Percentiles rank a stretch among this genome's conserved stretches.
Conservation (phyloP, 2,797 vertebrate genomes). For the Eurystomus glaucurus region DNA sequence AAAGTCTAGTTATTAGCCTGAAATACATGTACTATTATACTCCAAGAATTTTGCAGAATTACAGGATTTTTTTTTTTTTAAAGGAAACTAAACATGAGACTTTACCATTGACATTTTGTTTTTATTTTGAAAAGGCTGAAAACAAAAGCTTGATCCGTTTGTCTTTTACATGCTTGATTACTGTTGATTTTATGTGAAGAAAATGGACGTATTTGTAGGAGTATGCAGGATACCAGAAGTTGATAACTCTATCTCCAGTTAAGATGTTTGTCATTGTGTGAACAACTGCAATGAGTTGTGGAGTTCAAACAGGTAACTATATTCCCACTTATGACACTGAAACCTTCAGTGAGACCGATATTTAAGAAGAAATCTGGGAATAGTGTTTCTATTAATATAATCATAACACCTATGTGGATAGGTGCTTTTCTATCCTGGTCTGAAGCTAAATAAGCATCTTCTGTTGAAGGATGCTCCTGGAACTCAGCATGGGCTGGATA, state of each 20-base stretch:
- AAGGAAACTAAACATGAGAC: background rate
- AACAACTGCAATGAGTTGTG: background rate
- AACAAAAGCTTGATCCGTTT: background rate
- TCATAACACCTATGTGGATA: background rate
- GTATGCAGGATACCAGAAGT: background rate
- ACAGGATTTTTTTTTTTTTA: background rate
- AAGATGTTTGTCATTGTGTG: background rate
- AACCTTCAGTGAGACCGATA: background rate
- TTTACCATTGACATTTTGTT: background rate
- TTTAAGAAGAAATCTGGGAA: background rate
- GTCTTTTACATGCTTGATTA: background rate
- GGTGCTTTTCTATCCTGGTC: background rate
- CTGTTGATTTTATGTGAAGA: background rate
- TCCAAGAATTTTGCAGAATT: background rate
- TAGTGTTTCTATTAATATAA: background rate
- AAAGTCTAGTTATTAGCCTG: background rate
- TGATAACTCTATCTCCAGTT: background rate
- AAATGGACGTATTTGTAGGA: background rate
- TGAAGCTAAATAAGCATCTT: background rate
- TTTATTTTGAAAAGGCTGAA: background rate
- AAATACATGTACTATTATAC: background rate
- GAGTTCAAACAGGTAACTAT: background rate
- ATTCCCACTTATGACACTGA: background rate
- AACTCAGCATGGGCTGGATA: background rate
- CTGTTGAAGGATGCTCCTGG: background rate